Evolutionary conservation across 2,797 vertebrate genomes (phyloP).

Genomic region (Coregonus sp.): DNA sequence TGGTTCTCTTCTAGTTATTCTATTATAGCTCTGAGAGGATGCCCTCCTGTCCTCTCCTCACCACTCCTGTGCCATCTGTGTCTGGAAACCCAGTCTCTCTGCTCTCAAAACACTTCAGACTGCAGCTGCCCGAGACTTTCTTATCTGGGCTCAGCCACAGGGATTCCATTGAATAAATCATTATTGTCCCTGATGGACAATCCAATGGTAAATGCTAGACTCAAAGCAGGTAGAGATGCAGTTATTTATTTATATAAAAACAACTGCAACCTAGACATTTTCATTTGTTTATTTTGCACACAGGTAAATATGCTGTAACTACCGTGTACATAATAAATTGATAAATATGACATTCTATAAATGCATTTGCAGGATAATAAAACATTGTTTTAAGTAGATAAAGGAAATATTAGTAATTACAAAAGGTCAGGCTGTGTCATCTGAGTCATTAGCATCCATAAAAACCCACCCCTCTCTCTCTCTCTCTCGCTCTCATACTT

Average conservation of each 20-base stretch:
- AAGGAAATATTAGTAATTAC: background rate
- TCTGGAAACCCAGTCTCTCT: no score
- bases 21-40: no score
- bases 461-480: background rate
- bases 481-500: conserved; percentile 1
- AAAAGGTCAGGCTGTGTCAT: background rate
- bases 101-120: background rate
- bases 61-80: background rate
- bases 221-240: background rate
- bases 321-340: background rate
- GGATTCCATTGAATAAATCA: background rate
- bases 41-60: no score
- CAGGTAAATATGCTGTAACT: background rate
- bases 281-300: background rate
- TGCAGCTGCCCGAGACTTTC: background rate
- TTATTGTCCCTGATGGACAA: no score
- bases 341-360: background rate
- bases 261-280: no score
- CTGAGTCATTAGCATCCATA: background rate
- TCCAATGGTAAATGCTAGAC: background rate
- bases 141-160: background rate
- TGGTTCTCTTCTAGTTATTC: no score
- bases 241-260: background rate
- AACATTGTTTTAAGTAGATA: background rate
- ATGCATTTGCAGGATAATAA: background rate